A percentile compares a stretch with the other conserved stretches of the same genome.
These are phyloP conservation scores for Polymixis lichenea DNA, from an alignment of 2,888 invertebrate species.

Conservation along the genomic window DNA sequence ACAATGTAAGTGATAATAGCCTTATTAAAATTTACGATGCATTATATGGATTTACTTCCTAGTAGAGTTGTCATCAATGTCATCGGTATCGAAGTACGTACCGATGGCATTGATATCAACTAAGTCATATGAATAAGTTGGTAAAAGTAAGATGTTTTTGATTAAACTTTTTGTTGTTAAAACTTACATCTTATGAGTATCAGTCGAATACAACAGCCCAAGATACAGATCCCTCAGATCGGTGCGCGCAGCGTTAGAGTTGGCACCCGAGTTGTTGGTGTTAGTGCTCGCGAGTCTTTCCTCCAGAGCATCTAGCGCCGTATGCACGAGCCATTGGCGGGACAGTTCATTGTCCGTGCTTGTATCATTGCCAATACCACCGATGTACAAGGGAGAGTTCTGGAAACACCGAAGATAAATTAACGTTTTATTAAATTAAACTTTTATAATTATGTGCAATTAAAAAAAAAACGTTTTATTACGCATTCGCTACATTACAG, in stretches of 20 bases:
- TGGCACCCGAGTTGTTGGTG: slow-evolving; percentile 85
- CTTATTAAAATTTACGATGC: neutral
- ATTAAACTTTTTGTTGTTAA: neutral
- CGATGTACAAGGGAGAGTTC: slow-evolving; percentile 98
- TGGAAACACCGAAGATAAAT: slow-evolving; percentile 80
- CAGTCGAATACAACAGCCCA: slow-evolving; percentile 97
- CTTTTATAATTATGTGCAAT: too few relatives aligned
- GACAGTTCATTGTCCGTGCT: slow-evolving; percentile 96
- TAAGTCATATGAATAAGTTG: neutral
- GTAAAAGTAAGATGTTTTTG: neutral
- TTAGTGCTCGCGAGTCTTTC: slow-evolving; percentile 92
- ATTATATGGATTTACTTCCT: neutral
- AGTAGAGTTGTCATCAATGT: neutral
- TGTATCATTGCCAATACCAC: slow-evolving; percentile 87
- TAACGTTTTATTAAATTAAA: neutral
- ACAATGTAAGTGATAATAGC: neutral
- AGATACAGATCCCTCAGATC: slow-evolving; percentile 97
- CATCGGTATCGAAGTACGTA: neutral
- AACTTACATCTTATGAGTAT: slow-evolving; percentile 98
- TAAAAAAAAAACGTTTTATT: neutral
- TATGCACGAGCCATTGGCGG: slow-evolving; percentile 98
- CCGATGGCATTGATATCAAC: neutral
- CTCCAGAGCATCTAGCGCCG: slow-evolving; percentile 97
- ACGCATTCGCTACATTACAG: neutral
- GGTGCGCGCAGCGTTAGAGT: slow-evolving; percentile 90